Evolutionary conservation across 2,113 vertebrate species (phyloP), one percentile per base, ranked within the genome.

Genomic region (Macroglossus sobrinus): DNA sequence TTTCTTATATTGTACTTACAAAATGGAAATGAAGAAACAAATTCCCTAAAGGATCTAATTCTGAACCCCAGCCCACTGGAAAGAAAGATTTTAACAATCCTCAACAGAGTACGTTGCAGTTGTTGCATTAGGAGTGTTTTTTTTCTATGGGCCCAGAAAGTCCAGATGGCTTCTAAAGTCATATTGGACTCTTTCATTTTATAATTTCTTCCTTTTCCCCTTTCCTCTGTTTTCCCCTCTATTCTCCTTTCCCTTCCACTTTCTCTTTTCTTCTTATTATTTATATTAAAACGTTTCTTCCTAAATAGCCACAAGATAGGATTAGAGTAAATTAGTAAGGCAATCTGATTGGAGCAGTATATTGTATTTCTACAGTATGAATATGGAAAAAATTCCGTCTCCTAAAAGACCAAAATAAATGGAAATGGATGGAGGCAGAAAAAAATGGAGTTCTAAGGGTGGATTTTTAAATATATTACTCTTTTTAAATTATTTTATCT

Each of bases 401-500:
- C 43, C 30, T 64, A 40, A 93, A 86, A 85, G 4, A 76, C 4
- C 6, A 59, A 33, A 11, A 53, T 72, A 91, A 89, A 38, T 78
- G 33, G 15, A 96, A 93, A 86, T 85, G 40, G 18, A 84, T 75
- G n/a, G 21, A 79, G 24, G 12, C 19, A 85, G 50, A 69, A 53
- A 75, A 84, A 64, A 69, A 43, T 71, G 43, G 57, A 47, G 6
- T 40, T 69, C 24, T 80, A 19, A 84, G 28, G 15, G 24, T 84
- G 0, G 14, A 43, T 71, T 95, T 89, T 86, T 16, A 11, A 45
- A 12, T 16, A 14, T 45, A 72, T 85, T 86, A 1, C n/a, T 47
- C 22, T 94, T 96, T 91, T 38, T 95, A 97, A 97, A 86, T 80
- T 78, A 93, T 90, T 74, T 95, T 88, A 38, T 10, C 4, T 79